phyloP scores from a whole-genome alignment of 2,113 vertebrate species.

The Gnathonemus longibarbis region DNA sequence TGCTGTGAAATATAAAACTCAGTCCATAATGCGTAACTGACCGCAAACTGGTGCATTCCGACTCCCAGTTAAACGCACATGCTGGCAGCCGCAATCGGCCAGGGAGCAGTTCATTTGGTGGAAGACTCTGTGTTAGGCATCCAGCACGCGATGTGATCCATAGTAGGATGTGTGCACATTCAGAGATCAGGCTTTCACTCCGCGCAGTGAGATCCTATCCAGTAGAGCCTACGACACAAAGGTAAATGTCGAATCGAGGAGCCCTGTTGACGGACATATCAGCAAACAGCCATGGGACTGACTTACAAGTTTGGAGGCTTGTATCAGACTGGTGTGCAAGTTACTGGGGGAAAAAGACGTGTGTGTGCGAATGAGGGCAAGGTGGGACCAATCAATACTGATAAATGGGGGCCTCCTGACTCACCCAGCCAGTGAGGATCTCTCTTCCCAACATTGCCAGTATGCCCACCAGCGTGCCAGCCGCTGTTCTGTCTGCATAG shows the following conservation, averaged over 20 bases:
- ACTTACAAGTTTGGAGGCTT: background rate
- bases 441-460: too few relatives aligned
- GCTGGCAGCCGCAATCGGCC: background rate
- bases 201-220: background rate
- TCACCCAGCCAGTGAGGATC: background rate
- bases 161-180: background rate
- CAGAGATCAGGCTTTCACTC: background rate
- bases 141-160: constrained; percentile 10
- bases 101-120: background rate
- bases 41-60: background rate
- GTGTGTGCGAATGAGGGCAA: background rate
- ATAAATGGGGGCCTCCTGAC: background rate
- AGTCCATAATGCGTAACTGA: background rate
- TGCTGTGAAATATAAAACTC: background rate
- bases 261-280: background rate
- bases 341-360: background rate
- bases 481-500: background rate
- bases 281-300: background rate
- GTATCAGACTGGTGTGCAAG: background rate
- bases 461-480: background rate
- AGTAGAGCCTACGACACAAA: background rate
- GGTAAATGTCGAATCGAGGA: background rate
- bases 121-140: constrained; percentile 39
- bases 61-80: background rate
- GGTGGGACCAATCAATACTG: background rate